Evolutionary conservation across 2,888 invertebrate genomes (phyloP).

Genomic region (Papilio gigon): DNA sequence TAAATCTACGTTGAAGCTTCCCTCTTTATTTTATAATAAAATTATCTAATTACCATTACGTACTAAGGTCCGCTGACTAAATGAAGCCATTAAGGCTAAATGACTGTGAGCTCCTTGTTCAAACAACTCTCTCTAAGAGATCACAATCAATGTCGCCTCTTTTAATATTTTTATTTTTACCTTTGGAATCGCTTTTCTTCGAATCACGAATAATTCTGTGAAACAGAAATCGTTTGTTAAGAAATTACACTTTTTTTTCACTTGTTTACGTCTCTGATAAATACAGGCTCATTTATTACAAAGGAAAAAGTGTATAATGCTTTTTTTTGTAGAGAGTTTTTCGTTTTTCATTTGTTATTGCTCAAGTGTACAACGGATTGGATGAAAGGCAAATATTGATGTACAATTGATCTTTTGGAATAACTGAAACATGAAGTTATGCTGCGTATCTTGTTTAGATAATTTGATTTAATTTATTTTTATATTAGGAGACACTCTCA

Average conservation of each 20-base stretch:
- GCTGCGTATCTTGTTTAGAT: too few species aligned
- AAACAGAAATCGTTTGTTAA: slow-evolving; percentile 29
- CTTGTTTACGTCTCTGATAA: slow-evolving; percentile 16
- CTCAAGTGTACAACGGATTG: background rate
- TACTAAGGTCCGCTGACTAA: slow-evolving; percentile 56
- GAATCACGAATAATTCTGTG: slow-evolving; percentile 24
- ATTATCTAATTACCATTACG: slow-evolving; percentile 69
- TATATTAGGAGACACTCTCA: too few species aligned
- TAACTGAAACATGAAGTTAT: too few species aligned
- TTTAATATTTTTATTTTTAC: slow-evolving; percentile 36
- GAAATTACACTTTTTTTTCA: slow-evolving; percentile 28
- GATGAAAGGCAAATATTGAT: background rate
- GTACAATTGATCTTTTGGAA: background rate
- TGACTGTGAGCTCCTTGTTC: slow-evolving; percentile 59
- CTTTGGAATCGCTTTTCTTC: slow-evolving; percentile 28
- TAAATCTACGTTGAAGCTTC: slow-evolving; percentile 55
- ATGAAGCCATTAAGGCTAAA: slow-evolving; percentile 62
- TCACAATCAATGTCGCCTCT: slow-evolving; percentile 39
- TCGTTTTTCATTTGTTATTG: background rate
- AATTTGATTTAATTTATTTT: too few species aligned
- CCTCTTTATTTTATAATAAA: slow-evolving; percentile 61
- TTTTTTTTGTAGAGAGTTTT: background rate
- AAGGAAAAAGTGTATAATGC: slow-evolving; percentile 15
- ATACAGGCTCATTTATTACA: slow-evolving; percentile 22
- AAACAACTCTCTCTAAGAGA: slow-evolving; percentile 51